These are phyloP conservation scores for Ormyrus labotus DNA, from an alignment of 2,888 invertebrate species.

Conservation along the genomic window DNA sequence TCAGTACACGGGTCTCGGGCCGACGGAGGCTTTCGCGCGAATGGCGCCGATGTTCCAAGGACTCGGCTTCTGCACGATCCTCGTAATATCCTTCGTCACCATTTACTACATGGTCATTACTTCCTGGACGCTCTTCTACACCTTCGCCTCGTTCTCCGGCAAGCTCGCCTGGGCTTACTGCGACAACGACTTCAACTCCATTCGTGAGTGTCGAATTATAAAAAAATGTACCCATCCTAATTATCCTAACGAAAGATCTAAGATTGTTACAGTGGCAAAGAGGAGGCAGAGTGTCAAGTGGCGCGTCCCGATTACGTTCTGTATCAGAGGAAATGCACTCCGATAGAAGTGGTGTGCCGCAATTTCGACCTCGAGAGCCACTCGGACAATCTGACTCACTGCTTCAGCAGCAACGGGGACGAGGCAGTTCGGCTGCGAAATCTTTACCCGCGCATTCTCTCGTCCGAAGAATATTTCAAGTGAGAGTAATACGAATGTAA, in stretches of 20 bases:
- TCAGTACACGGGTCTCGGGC: constrained; percentile 87
- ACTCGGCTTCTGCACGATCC: constrained; percentile 82
- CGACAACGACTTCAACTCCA: constrained; percentile 79
- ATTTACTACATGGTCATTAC: constrained; percentile 90
- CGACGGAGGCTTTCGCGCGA: constrained; percentile 80
- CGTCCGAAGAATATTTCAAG: constrained; percentile 84
- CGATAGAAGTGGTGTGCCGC: constrained; percentile 77
- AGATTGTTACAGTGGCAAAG: constrained; percentile 83
- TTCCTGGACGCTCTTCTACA: constrained; percentile 86
- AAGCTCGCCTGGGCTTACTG: constrained; percentile 84
- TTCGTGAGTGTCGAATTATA: constrained; percentile 76
- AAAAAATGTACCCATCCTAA: too few relatives aligned
- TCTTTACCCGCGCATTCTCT: constrained; percentile 78
- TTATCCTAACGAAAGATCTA: constrained; percentile 13
- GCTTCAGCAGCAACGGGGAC: constrained; percentile 69
- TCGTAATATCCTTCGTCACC: constrained; percentile 84
- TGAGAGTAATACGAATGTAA: constrained; percentile 69
- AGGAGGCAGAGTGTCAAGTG: constrained; percentile 78
- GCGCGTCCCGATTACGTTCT: constrained; percentile 76
- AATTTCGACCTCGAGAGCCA: constrained; percentile 70
- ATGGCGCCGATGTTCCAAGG: constrained; percentile 79
- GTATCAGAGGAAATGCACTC: constrained; percentile 77
- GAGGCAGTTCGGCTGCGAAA: constrained; percentile 76
- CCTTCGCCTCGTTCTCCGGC: constrained; percentile 82
- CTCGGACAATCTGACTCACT: constrained; percentile 76